Conservation (phyloP, 2,113 vertebrate genomes). For the Propithecus coquereli region DNA sequence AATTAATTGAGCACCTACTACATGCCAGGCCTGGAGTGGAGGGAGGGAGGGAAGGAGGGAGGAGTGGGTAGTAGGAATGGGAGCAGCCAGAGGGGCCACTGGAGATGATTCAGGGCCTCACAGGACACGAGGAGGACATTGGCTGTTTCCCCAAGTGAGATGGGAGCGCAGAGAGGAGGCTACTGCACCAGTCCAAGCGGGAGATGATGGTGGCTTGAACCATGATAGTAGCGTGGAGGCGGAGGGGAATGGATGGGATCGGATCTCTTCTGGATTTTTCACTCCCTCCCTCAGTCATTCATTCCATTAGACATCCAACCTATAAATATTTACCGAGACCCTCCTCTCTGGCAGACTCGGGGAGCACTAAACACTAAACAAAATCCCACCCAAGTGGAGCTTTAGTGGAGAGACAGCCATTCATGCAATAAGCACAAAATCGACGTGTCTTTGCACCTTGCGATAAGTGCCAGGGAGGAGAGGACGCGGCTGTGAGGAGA, state of each 20-base stretch:
- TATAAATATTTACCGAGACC: accelerated
- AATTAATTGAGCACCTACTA: neutral
- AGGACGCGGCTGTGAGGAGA: accelerated
- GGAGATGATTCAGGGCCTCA: neutral
- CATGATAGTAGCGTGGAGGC: accelerated
- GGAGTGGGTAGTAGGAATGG: accelerated
- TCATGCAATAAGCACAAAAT: neutral
- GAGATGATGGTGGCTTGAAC: neutral
- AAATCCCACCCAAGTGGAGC: neutral
- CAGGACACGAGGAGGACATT: accelerated
- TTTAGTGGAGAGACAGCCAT: neutral
- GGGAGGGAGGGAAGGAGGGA: neutral
- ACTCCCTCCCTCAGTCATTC: neutral
- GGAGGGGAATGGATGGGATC: accelerated
- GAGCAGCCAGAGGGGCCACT: neutral
- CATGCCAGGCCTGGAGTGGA: neutral
- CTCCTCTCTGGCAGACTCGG: neutral
- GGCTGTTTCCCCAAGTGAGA: neutral
- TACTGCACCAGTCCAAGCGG: accelerated
- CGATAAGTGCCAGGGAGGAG: accelerated
- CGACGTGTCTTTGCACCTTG: accelerated
- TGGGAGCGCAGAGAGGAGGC: neutral
- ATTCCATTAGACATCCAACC: neutral
- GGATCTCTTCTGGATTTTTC: neutral
- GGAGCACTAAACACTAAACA: neutral